phyloP scores from a whole-genome alignment of 2,888 invertebrate species.

The Microchrysa polita region DNA sequence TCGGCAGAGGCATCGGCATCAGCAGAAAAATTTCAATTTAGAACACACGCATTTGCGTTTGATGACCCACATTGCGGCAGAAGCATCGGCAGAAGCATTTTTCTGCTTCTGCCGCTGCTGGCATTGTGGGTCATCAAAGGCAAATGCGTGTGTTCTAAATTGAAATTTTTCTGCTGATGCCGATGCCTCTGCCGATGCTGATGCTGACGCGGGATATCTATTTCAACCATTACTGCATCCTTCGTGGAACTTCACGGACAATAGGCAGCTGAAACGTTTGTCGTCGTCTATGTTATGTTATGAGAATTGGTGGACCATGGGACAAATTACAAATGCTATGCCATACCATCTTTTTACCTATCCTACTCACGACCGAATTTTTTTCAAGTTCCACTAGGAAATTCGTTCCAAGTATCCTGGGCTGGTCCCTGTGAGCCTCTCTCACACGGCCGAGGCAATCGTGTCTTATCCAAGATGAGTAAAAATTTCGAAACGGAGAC shows the following conservation, averaged over 20 bases:
- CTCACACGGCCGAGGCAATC: neutral
- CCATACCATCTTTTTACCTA: constrained; percentile 6
- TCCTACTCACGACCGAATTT: neutral
- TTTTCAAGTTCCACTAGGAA: neutral
- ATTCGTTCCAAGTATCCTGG: neutral
- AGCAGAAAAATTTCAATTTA: too few relatives aligned
- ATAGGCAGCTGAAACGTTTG: neutral
- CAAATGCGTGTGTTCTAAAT: too few relatives aligned
- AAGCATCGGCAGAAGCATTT: too few relatives aligned
- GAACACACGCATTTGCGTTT: too few relatives aligned
- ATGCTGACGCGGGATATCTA: too few relatives aligned
- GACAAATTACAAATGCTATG: constrained; percentile 25
- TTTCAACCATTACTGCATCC: neutral
- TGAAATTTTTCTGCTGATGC: too few relatives aligned
- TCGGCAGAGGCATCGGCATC: too few relatives aligned
- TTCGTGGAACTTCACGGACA: neutral
- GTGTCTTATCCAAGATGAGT: neutral
- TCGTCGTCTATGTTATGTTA: neutral
- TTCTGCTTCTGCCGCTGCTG: too few relatives aligned
- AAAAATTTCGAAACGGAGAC: constrained; percentile 22
- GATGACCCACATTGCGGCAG: too few relatives aligned
- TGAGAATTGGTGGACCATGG: constrained; percentile 11
- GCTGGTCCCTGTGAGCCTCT: neutral
- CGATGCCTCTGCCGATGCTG: too few relatives aligned
- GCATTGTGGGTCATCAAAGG: too few relatives aligned